Evolutionary conservation across 2,113 vertebrate genomes (phyloP), one percentile per base, ranked within the genome.

Genomic region (Symphodus melops): DNA sequence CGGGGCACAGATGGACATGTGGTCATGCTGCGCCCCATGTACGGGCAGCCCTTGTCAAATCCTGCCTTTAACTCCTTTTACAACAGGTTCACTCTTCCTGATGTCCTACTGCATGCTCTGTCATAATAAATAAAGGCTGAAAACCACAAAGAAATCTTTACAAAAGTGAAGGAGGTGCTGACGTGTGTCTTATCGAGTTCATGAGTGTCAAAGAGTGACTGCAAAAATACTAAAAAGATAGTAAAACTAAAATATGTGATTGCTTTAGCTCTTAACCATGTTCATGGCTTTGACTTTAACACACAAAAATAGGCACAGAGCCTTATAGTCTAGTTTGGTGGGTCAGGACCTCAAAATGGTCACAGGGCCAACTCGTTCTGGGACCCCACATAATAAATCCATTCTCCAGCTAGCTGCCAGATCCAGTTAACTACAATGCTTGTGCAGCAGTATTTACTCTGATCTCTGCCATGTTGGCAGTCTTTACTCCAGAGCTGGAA

Each of bases 391-490:
- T 17, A 62, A 58, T 65, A 68, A 82, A 52, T 60, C 75, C 64
- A 54, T 28, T 48, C 53, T 82, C 23, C 62, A 52, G 42, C 20
- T 39, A 57, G 67, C 21, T 69, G 73, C 85, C 82, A 85, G 67
- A 79, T 46, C 53, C 64, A 61, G 41, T 49, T 59, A 81, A 85
- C 54, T 77, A 28, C 67, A 56, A 60, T 20, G 19, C 83, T 86
- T 88, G 67, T 83, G 69, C 75, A 84, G 84, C 17, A 61, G 83
- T 64, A 62, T 33, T 78, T 39, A 75, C 72, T 80, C 54, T 79
- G 83, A 86, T 82, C 72, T 36, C 49, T 51, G 55, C 49, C 49
- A 59, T 39, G 67, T 21, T 75, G 56, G 57, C 59, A 20, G 68
- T 56, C 19, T 70, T 60, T 37, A 60, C 48, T 42, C 53, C 21